phyloP scores from a whole-genome alignment of 2,888 invertebrate genomes.

The Anaspis maculata region DNA sequence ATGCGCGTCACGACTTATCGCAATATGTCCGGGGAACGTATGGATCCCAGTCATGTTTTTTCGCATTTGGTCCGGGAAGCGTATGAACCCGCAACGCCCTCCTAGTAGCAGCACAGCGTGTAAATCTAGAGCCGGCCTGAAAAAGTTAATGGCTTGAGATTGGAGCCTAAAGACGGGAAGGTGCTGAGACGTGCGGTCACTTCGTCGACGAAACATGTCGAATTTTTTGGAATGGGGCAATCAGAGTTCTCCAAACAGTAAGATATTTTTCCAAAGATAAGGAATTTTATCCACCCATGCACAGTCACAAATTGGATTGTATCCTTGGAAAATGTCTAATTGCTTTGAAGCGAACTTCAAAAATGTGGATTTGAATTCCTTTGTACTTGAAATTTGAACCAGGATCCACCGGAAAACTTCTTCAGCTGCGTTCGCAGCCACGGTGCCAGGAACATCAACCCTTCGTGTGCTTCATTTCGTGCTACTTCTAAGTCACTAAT shows the following conservation, averaged over 20 bases:
- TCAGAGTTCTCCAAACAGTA: conserved; percentile 1
- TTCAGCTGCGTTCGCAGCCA: conserved; percentile 8
- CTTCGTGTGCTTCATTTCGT: conserved; percentile 1
- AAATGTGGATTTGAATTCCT: conserved; percentile 1
- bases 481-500: conserved; percentile 6
- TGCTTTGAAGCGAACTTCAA: neutral
- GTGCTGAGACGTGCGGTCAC: conserved; percentile 3
- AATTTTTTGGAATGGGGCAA: conserved; percentile 7
- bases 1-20: too few relatives aligned
- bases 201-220: neutral
- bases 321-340: neutral
- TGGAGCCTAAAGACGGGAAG: conserved; percentile 6
- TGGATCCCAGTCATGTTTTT: too few relatives aligned
- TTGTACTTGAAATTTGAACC: conserved; percentile 4
- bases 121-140: too few relatives aligned
- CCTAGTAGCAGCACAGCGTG: too few relatives aligned
- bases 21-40: too few relatives aligned
- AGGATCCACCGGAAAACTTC: conserved; percentile 8
- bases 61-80: too few relatives aligned
- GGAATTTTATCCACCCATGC: conserved; percentile 2
- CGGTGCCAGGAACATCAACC: conserved; percentile 7
- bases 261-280: neutral
- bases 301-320: conserved; percentile 1
- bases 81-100: too few relatives aligned
- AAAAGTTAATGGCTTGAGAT: conserved; percentile 9